These are phyloP conservation scores for Drosophila ohnishii DNA, from an alignment of 1,140 invertebrate genomes.

Conservation along the genomic window DNA sequence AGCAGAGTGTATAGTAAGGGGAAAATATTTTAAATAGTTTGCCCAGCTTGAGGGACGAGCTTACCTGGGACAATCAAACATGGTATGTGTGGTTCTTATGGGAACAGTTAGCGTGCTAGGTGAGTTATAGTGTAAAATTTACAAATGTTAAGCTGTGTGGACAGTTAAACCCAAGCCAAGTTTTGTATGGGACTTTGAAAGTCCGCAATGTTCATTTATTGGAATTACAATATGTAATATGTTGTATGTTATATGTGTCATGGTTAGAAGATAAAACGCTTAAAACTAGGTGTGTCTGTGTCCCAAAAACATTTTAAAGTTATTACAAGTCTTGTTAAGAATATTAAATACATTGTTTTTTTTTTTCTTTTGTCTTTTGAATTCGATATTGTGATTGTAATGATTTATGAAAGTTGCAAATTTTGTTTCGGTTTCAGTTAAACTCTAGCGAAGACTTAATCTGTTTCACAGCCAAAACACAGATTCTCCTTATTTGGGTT, in stretches of 20 bases:
- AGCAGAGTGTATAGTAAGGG: background rate
- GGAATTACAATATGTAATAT: slow-evolving; percentile 30
- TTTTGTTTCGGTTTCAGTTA: slow-evolving; percentile 15
- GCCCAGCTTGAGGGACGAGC: background rate
- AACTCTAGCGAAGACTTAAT: slow-evolving; percentile 74
- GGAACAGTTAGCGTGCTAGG: slow-evolving; percentile 8
- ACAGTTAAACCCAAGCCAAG: slow-evolving; percentile 58
- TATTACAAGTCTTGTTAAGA: slow-evolving; percentile 63
- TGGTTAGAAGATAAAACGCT: slow-evolving; percentile 60
- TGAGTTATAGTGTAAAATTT: slow-evolving; percentile 19
- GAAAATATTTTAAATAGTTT: background rate
- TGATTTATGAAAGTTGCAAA: slow-evolving; percentile 5
- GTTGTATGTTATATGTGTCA: slow-evolving; percentile 25
- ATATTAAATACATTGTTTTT: slow-evolving; percentile 51
- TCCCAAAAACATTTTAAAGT: slow-evolving; percentile 34
- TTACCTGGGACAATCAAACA: slow-evolving; percentile 23
- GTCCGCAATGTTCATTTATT: slow-evolving; percentile 56
- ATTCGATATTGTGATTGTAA: slow-evolving; percentile 15
- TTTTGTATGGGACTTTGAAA: slow-evolving; percentile 55
- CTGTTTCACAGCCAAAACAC: slow-evolving; percentile 83
- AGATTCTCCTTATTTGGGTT: slow-evolving; percentile 61
- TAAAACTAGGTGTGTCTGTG: slow-evolving; percentile 43
- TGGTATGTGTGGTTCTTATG: slow-evolving; percentile 10
- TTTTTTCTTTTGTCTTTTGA: slow-evolving; percentile 7
- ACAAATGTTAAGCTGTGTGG: slow-evolving; percentile 15